Base-by-base conservation (phyloP, 2,888 invertebrate genomes). In the Nowickia ferox region DNA sequence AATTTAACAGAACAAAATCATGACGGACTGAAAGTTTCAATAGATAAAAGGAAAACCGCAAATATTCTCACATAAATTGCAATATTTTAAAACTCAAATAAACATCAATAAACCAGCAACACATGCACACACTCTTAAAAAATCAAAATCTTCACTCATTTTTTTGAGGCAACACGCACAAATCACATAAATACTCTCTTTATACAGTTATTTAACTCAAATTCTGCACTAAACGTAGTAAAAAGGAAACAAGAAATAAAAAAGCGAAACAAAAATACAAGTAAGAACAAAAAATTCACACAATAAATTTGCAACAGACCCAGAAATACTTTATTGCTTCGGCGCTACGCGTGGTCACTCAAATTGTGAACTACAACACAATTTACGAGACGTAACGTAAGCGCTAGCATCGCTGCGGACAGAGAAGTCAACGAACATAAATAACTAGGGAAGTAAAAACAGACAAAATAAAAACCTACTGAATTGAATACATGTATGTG, bases 311-410 rank as follows among this genome's bases (percentile, higher is more conserved):
- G 80, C 84, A 78, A 84, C 79, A 79, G 78, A 86, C 83, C 87
- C 81, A 86, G 84, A 65, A 87, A 88, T 89, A 88, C 88, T 89
- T 89, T 89, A 89, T 89, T 88, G 89, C 89, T 88, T 88, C 88
- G 88, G 89, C 88, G 88, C 87, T 88, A 86, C 88, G 87, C 87
- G 88, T 88, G 89, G 87, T 89, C 88, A 88, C 88, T 88, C 88
- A 88, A 87, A 85, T 77, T 83, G 78, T 78, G 55, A 82, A 78
- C 77, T 59, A 75, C 69, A 71, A 72, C 80, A 77, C 75, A 81
- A 84, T 82, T 84, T 82, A 87, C 79, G 84, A 87, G 84, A 82
- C 86, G 76, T 22, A 80, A 79, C 87, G 87, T 57, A 19, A 51
- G 42, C 87, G 84, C 63, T 51, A 30, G 30, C 46, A 63, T n/a